A percentile compares a stretch with the other conserved stretches of the same genome.
Evolutionary conservation across 2,888 invertebrate genomes (phyloP).

Genomic region (Laspeyria flexula): DNA sequence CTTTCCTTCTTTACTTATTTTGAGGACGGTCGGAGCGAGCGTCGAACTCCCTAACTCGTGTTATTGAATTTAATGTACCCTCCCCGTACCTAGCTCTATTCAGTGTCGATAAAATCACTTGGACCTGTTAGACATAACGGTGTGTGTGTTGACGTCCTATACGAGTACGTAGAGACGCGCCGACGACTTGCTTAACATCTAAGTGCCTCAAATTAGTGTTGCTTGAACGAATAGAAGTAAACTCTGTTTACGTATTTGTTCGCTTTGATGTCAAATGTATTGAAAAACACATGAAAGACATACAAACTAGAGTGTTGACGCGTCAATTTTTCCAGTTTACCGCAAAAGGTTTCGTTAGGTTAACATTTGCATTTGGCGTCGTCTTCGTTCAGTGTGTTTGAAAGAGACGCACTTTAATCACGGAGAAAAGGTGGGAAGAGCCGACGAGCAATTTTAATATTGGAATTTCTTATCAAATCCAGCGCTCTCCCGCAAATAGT

Average conservation of each 20-base stretch:
- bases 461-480: conserved; percentile 78
- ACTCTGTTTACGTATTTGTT: conserved; percentile 32
- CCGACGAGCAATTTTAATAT: conserved; percentile 76
- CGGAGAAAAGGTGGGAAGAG: conserved; percentile 73
- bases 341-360: conserved; percentile 71
- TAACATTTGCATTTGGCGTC: conserved; percentile 79
- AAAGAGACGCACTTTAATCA: conserved; percentile 79
- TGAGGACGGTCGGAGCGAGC: conserved; percentile 83
- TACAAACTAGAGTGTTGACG: conserved; percentile 56
- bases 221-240: conserved; percentile 32
- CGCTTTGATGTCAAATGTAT: conserved; percentile 52
- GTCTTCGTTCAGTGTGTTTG: conserved; percentile 65
- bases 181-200: conserved; percentile 17
- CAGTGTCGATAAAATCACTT: conserved; percentile 76
- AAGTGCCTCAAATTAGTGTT: conserved; percentile 37
- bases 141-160: conserved; percentile 38
- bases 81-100: conserved; percentile 72
- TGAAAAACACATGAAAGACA: conserved; percentile 55
- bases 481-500: conserved; percentile 52
- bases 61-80: conserved; percentile 86
- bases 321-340: conserved; percentile 68
- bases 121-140: conserved; percentile 55
- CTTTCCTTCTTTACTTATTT: conserved; percentile 83
- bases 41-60: conserved; percentile 83
- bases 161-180: conserved; percentile 3